A percentile compares a stretch with the other conserved stretches of the same genome.
These are phyloP conservation scores for Agrotis segetum DNA, from an alignment of 2,888 invertebrate genomes.

Conservation along the genomic window DNA sequence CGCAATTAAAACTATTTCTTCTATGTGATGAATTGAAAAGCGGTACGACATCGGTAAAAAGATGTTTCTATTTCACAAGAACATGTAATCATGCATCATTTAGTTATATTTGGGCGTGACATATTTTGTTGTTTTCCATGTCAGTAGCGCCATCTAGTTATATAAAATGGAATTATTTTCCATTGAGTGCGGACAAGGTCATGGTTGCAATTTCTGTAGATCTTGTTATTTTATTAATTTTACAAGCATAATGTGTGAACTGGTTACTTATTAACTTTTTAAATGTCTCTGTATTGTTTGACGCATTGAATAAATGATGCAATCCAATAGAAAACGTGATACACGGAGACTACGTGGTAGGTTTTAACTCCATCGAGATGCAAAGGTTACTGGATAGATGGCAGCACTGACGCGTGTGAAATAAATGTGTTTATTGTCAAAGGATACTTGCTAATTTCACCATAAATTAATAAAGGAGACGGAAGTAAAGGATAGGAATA, in stretches of 20 bases:
- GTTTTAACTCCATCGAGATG: constrained; percentile 21
- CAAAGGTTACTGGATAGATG: constrained; percentile 49
- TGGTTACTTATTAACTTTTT: not conserved
- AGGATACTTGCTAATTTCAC: not conserved
- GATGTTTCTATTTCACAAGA: constrained; percentile 87
- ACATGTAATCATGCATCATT: constrained; percentile 76
- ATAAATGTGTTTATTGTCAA: constrained; percentile 16
- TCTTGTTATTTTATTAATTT: constrained; percentile 5
- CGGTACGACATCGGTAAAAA: constrained; percentile 70
- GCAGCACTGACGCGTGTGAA: constrained; percentile 11
- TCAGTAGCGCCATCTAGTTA: constrained; percentile 79
- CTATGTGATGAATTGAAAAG: constrained; percentile 84
- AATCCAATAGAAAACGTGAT: not conserved
- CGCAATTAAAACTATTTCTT: constrained; percentile 75
- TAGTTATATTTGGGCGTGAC: constrained; percentile 85
- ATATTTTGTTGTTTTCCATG: constrained; percentile 71
- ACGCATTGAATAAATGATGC: not conserved
- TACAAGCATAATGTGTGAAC: constrained; percentile 5
- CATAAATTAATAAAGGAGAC: no score
- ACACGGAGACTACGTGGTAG: constrained; percentile 30
- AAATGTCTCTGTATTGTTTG: not conserved
- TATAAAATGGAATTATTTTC: constrained; percentile 40
- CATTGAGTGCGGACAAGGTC: constrained; percentile 57
- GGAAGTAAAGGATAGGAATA: not conserved
- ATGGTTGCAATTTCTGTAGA: constrained; percentile 38